A percentile compares a stretch with the other conserved stretches of the same genome.
Conservation (phyloP, 2,113 vertebrate genomes). For the Phoenicopterus ruber region DNA sequence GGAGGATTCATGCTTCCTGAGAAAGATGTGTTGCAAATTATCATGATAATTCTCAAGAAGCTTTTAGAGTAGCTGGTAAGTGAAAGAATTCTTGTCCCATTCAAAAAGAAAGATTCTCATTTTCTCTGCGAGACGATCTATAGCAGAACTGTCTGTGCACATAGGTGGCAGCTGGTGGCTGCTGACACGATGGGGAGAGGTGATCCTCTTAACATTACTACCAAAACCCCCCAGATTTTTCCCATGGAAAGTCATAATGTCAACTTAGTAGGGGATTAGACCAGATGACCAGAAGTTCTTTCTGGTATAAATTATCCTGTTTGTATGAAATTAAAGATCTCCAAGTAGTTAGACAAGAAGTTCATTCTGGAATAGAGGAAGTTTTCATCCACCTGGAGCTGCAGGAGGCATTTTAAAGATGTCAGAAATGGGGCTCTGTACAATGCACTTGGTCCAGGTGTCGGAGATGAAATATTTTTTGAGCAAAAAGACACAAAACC, state of each 20-base stretch:
- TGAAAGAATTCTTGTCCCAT: neutral
- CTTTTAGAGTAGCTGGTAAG: neutral
- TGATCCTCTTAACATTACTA: neutral
- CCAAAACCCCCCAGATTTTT: rapidly evolving
- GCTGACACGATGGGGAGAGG: neutral
- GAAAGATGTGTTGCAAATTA: rapidly evolving
- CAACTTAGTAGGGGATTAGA: neutral
- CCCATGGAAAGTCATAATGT: neutral
- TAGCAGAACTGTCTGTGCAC: neutral
- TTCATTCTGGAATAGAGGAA: neutral
- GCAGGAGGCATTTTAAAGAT: neutral
- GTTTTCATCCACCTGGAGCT: neutral
- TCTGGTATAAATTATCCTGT: neutral
- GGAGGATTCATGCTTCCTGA: neutral
- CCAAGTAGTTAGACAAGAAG: too few relatives aligned
- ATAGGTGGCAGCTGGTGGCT: neutral
- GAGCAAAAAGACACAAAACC: neutral
- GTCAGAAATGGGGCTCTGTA: neutral
- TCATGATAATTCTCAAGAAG: rapidly evolving
- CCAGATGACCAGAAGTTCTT: neutral
- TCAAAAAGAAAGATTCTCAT: neutral
- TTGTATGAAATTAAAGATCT: neutral
- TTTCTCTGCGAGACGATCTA: neutral
- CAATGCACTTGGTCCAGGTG: too few relatives aligned
- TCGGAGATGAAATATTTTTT: neutral